Evolutionary conservation across 1,140 invertebrate genomes (phyloP).

Genomic region (Lasioglossum albipes): DNA sequence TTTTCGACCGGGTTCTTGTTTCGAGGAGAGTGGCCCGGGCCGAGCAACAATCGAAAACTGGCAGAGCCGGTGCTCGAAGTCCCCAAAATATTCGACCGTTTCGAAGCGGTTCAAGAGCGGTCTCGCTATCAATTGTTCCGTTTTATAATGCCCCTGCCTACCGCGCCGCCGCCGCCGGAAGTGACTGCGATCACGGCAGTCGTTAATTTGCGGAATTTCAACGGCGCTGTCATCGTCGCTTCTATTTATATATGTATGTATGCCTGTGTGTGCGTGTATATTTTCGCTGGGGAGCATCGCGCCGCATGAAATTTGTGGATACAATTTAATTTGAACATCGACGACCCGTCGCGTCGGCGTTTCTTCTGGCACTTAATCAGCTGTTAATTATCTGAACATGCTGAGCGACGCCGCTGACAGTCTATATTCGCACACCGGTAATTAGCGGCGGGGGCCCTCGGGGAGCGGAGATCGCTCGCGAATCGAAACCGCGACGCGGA

Average conservation of each 20-base stretch:
- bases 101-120: background rate
- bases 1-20: no score
- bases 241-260: no score
- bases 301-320: background rate
- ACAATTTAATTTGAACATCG: background rate
- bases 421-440: no score
- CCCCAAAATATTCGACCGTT: background rate
- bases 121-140: conserved; percentile 3
- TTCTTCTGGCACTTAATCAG: background rate
- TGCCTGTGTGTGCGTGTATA: background rate
- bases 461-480: no score
- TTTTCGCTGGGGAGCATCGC: background rate
- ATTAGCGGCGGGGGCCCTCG: no score
- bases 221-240: no score
- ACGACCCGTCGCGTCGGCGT: no score
- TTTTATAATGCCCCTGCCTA: background rate
- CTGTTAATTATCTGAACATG: no score
- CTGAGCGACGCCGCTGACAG: no score
- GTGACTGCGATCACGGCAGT: background rate
- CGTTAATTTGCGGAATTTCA: conserved; percentile 5
- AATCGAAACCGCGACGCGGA: background rate
- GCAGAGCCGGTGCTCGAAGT: background rate
- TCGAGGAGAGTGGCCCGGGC: no score
- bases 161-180: no score
- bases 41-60: background rate